Evolutionary conservation across 2,888 invertebrate species (phyloP), one percentile per base, ranked within the genome.

Genomic region (Aricia artaxerxes): DNA sequence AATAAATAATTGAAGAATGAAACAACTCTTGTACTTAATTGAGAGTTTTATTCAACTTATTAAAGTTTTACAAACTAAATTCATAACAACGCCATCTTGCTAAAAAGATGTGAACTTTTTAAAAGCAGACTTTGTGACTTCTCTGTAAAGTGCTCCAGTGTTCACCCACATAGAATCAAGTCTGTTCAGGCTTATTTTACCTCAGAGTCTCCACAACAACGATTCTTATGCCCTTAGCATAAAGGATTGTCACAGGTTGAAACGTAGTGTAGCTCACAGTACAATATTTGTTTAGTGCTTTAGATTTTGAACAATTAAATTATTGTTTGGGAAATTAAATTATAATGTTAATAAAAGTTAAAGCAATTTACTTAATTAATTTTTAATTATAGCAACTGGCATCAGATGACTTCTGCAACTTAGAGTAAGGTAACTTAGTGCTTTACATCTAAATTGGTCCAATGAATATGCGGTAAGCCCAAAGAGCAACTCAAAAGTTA

Each of bases 61-160:
- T 57, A 4, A 57, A 4, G 16, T 4, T 16, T 16, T 57, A 57
- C 16, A 35, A 24, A 79, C 24, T 49, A n/a, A 77, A 76, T 73
- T 64, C 72, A 80, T 79, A 79, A 78, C 81, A 85, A 82, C 84
- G 84, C 84, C 84, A 83, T 83, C 84, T 84, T 78, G n/a, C 81
- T 79, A 78, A 73, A 73, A 72, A 1, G n/a, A n/a, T 11, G 38
- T 57, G 82, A 83, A 84, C 82, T 82, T 81, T 80, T 80, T 11
- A 75, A 61, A 73, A 69, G 49, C 64, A 6, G 35, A 35, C 53
- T 49, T 49, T 1, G 76, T 53, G 35, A 53, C 35, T 76, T 35
- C 57, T 57, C 24, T 31, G 57, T 4, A 11, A 31, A 31, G 40
- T 44, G 16, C 16, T 40, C 73, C 73, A 31, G 9, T 24, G 16